These are phyloP conservation scores for Tenthredo livida DNA, from an alignment of 2,888 invertebrate genomes.

Conservation along the genomic window DNA sequence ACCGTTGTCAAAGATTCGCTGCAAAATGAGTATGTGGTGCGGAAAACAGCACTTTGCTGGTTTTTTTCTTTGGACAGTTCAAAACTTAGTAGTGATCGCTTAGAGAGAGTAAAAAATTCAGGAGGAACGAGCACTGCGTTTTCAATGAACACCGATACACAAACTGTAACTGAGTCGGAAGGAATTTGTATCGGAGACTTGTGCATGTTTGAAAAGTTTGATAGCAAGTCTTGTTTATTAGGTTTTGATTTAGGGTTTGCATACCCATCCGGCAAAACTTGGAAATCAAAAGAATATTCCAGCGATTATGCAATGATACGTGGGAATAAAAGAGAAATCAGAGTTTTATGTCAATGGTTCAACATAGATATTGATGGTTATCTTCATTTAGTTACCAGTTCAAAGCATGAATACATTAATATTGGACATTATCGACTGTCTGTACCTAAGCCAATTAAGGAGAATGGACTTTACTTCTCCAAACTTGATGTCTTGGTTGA, in stretches of 20 bases:
- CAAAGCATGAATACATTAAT: conserved; percentile 31
- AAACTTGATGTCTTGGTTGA: conserved; percentile 23
- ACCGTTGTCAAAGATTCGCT: no score
- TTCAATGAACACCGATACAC: conserved; percentile 30
- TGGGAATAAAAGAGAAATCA: conserved; percentile 31
- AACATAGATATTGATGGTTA: conserved; percentile 33
- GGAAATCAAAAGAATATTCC: conserved; percentile 30
- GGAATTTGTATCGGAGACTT: conserved; percentile 22
- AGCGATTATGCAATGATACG: conserved; percentile 33
- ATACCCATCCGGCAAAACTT: conserved; percentile 28
- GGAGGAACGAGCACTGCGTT: conserved; percentile 31
- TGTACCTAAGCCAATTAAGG: conserved; percentile 37
- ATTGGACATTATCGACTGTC: conserved; percentile 21
- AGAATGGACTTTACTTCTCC: conserved; percentile 28
- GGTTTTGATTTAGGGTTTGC: conserved; percentile 32
- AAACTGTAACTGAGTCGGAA: conserved; percentile 33
- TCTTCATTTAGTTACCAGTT: conserved; percentile 29
- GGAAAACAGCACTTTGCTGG: no score
- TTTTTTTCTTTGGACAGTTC: no score
- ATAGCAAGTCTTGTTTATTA: conserved; percentile 22
- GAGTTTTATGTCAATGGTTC: conserved; percentile 31
- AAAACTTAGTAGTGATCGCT: no score
- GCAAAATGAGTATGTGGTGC: no score
- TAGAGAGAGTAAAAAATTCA: not conserved
- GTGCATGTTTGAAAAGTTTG: conserved; percentile 26